phyloP scores from a whole-genome alignment of 2,888 invertebrate genomes.

The Mellilla xanthometata region DNA sequence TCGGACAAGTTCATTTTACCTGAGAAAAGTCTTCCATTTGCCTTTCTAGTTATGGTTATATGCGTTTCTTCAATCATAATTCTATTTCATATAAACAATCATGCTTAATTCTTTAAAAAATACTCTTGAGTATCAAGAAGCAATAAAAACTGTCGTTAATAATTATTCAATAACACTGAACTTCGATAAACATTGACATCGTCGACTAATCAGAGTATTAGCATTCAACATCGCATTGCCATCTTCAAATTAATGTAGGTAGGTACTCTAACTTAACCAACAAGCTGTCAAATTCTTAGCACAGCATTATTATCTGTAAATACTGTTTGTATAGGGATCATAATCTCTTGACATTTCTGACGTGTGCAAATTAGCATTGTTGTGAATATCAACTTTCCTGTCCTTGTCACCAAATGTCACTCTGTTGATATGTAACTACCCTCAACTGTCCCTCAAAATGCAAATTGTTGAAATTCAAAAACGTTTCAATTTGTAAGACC shows the following conservation, averaged over 20 bases:
- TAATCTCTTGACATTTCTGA: constrained; percentile 22
- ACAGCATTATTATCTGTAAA: constrained; percentile 24
- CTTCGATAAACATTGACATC: too few species aligned
- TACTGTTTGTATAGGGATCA: constrained; percentile 15
- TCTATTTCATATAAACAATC: constrained; percentile 30
- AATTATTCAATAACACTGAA: constrained; percentile 1
- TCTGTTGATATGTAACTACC: constrained; percentile 22
- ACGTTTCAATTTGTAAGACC: too few species aligned
- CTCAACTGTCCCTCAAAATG: constrained; percentile 18
- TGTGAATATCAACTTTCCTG: constrained; percentile 8
- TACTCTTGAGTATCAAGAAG: too few species aligned
- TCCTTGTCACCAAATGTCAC: constrained; percentile 18
- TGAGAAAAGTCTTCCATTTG: constrained; percentile 43
- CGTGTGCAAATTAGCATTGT: constrained; percentile 21
- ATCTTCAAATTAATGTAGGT: constrained; percentile 20
- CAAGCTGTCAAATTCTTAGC: constrained; percentile 23
- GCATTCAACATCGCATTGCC: constrained; percentile 24
- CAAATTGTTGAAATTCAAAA: constrained; percentile 11
- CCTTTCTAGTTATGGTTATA: constrained; percentile 33
- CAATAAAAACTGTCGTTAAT: neutral
- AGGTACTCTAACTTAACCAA: too few species aligned
- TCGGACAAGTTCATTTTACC: too few species aligned
- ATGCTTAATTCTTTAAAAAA: constrained; percentile 1
- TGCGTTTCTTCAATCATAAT: constrained; percentile 26
- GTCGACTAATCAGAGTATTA: constrained; percentile 10